Percentiles rank a stretch among this genome's conserved stretches.
Evolutionary conservation across 2,113 vertebrate species (phyloP).

Genomic region (Passer montanus): DNA sequence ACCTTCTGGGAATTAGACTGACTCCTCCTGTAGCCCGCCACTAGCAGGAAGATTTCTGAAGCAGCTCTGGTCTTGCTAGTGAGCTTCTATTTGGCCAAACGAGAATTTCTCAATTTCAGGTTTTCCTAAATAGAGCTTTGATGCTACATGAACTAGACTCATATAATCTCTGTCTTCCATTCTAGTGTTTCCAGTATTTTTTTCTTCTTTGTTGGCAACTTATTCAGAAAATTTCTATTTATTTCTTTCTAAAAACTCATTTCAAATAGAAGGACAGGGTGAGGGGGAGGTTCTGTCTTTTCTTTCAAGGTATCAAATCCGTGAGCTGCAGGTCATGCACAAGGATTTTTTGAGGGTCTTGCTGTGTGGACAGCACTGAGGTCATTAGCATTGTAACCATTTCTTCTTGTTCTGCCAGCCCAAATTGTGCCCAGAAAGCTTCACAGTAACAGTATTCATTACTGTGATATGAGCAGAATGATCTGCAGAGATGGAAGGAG

Average conservation of each 20-base stretch:
- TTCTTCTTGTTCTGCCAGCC: background rate
- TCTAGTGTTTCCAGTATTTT: background rate
- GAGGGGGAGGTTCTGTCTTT: rapidly evolving
- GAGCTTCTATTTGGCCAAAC: background rate
- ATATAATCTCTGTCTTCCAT: background rate
- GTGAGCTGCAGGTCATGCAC: background rate
- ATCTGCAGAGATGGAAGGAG: background rate
- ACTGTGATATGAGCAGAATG: background rate
- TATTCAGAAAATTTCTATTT: background rate
- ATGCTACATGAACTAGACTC: background rate
- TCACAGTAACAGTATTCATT: background rate
- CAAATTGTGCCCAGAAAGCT: background rate
- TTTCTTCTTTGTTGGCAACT: background rate
- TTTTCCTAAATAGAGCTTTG: background rate
- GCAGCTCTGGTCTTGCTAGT: background rate
- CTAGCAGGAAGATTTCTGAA: background rate
- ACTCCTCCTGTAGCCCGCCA: background rate
- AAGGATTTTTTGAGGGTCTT: background rate
- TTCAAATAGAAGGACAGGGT: background rate
- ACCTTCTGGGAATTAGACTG: background rate
- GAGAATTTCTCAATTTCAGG: background rate
- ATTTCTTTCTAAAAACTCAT: background rate
- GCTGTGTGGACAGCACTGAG: background rate
- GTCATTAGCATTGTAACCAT: background rate
- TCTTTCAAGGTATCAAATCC: background rate